Conservation (phyloP, 2,888 invertebrate species). For the Cephonodes hylas region DNA sequence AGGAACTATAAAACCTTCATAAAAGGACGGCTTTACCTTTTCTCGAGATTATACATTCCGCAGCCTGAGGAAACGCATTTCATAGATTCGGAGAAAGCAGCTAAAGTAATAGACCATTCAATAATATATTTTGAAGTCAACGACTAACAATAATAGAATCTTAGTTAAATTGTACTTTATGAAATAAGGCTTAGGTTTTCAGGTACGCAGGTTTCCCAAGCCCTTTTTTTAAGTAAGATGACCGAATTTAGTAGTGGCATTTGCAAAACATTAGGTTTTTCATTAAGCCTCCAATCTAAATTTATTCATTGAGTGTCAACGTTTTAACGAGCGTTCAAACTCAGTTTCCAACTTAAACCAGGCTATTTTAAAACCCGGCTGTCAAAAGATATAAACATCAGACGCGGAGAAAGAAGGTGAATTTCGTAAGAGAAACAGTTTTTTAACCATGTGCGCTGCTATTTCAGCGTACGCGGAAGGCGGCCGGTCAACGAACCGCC, state of each 20-base stretch:
- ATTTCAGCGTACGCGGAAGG: slow-evolving; percentile 61
- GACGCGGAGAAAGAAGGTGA: slow-evolving; percentile 1
- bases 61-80: background rate
- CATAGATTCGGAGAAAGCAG: background rate
- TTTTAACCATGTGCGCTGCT: slow-evolving; percentile 32
- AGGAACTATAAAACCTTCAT: background rate
- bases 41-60: background rate
- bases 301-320: background rate
- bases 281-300: no score
- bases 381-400: background rate
- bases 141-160: no score
- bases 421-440: slow-evolving; percentile 29
- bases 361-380: background rate
- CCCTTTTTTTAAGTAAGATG: no score
- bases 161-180: no score
- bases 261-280: no score
- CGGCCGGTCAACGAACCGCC: slow-evolving; percentile 51
- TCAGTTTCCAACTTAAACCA: background rate
- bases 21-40: background rate
- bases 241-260: no score
- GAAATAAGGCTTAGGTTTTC: no score
- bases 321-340: background rate
- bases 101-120: background rate
- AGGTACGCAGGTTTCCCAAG: no score
- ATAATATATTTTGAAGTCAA: background rate